Evolutionary conservation across 1,140 invertebrate genomes (phyloP), one percentile per base, ranked within the genome.

Genomic region (Asbolus verrucosus): DNA sequence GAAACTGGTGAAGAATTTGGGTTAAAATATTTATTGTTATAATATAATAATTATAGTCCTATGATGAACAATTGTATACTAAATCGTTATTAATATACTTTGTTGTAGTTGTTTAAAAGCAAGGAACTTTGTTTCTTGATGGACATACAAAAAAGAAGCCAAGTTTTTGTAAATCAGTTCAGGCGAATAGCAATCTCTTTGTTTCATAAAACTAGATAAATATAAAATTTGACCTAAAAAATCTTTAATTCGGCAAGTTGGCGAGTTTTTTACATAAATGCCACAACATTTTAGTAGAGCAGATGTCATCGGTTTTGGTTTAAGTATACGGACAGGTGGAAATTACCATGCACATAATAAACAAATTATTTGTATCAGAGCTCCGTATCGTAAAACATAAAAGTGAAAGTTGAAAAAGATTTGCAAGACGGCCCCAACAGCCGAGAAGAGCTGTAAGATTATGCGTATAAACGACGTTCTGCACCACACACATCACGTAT

Each of bases 331-430:
- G 46, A 54, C 46, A 54, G 46, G 46, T 54, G 46, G 21, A 54
- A 54, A 54, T 54, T 54, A 54, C 18, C 19, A 54, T 54, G 46
- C 14, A 54, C 46, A 54, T 54, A 54, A 54, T 54, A 54, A 54
- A 27, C 46, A 54, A 54, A 54, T 54, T 54, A 54, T 54, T 54
- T 54, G 46, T 54, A 54, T 54, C 46, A 54, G 46, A 27, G 46
- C 46, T 27, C 14, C 46, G 46, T 54, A 54, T 54, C 46, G 46
- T 54, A 54, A 54, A 54, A 27, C 39, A 66, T 66, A 66, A 66
- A 66, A 66, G 63, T 66, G 63, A 66, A 66, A 66, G 63, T 66
- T 41, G 24, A 41, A 46, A 65, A 50, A 66, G 63, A 66, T 66
- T 66, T 66, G 41, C 63, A 43, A 33, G 63, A 33, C 39, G 63